A percentile compares a stretch with the other conserved stretches of the same genome.
phyloP scores from a whole-genome alignment of 1,140 invertebrate species.

The Cyrtorhinus lividipennis region DNA sequence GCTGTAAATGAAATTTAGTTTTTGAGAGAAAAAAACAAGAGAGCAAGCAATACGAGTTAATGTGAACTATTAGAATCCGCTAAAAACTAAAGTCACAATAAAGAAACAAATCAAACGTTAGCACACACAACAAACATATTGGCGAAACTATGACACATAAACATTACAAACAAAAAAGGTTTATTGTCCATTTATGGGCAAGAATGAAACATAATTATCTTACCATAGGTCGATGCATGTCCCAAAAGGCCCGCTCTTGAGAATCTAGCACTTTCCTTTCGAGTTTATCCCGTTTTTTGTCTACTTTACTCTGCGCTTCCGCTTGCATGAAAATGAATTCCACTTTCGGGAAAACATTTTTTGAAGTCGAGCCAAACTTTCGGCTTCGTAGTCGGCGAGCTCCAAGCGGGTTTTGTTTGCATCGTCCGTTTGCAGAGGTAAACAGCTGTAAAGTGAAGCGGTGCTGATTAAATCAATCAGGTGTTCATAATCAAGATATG shows the following conservation, averaged over 20 bases:
- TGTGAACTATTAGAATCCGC: too few relatives aligned
- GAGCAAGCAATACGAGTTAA: too few relatives aligned
- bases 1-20: too few relatives aligned
- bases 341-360: constrained; percentile 99
- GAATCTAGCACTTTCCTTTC: constrained; percentile 97
- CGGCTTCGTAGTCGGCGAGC: constrained; percentile 95
- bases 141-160: too few relatives aligned
- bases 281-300: constrained; percentile 95
- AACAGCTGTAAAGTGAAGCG: constrained; percentile 58
- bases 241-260: constrained; percentile 99
- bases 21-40: constrained; percentile 6
- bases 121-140: too few relatives aligned
- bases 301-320: constrained; percentile 70
- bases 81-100: too few relatives aligned
- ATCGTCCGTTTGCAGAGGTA: constrained; percentile 99
- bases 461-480: too few relatives aligned
- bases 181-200: too few relatives aligned
- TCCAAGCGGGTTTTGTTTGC: constrained; percentile 96
- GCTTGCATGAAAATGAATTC: constrained; percentile 99
- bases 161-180: too few relatives aligned
- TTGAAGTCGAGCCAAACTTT: constrained; percentile 90
- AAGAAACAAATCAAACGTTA: too few relatives aligned
- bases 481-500: too few relatives aligned
- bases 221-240: constrained; percentile 94
- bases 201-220: too few relatives aligned